Evolutionary conservation across 1,140 invertebrate species (phyloP), one percentile per base, ranked within the genome.

Genomic region (Papilio helenus): DNA sequence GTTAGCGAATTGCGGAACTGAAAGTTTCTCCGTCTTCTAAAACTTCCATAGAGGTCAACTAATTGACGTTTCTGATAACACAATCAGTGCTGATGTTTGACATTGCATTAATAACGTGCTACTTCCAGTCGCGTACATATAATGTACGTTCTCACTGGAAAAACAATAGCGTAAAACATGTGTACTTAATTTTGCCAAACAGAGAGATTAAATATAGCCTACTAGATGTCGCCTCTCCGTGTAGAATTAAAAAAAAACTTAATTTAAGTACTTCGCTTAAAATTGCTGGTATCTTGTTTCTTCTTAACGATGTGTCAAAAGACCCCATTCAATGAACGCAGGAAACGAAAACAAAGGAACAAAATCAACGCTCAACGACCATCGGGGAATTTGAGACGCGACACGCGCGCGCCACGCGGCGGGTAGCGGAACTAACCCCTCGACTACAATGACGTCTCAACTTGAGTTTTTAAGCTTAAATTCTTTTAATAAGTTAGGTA

Each of bases 401-500:
- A 86, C 89, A 90, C 89, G 89, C 89, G 89, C 87, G 87, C 87
- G 89, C 86, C 89, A 89, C 89, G 89, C 86, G 89, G 83, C 89
- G 79, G 79, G 51, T 84, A 81, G 85, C 87, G 89, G 88, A 88
- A 88, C 87, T 87, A 86, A 79, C 72, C 83, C 51, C 88, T 90
- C 65, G 76, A 55, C 18, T 79, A 78, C 80, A 81, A 81, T 78
- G 76, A 77, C 61, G 39, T 55, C 49, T 58, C 74, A 76, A 76
- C 74, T 76, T 76, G 74, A 76, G 49, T 42, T 76, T 76, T 76
- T 68, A 68, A 46, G 49, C 44, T 42, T 79, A 58, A 73, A 76
- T 76, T 76, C 74, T 76, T 76, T 55, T 76, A 58, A 76, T 76
- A 76, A 58, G 26, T 39, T 23, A 23, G 73, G 74, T 76, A 55